A percentile compares a stretch with the other conserved stretches of the same genome.
These are phyloP conservation scores for Donacobius atricapilla DNA, from an alignment of 2,113 vertebrate genomes.

Conservation along the genomic window DNA sequence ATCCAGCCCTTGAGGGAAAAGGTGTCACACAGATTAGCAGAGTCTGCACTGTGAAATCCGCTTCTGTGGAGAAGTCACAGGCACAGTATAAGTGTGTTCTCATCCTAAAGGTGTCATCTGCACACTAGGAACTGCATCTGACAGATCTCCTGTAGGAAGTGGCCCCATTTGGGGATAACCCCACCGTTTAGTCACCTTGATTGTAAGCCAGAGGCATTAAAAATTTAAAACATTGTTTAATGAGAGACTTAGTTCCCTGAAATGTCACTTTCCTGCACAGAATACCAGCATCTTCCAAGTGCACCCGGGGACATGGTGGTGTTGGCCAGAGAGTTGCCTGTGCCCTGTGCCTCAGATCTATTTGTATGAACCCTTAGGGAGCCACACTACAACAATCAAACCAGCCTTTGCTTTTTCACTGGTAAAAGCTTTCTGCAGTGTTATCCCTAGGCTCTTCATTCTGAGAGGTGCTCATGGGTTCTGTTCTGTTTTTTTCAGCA, in stretches of 20 bases:
- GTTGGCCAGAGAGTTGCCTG: not conserved
- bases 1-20: not conserved
- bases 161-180: not conserved
- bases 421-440: not conserved
- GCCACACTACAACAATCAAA: not conserved
- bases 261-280: not conserved
- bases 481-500: constrained; percentile 64
- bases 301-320: fast-evolving
- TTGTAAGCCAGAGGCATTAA: not conserved
- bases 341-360: not conserved
- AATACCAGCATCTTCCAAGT: not conserved
- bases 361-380: not conserved
- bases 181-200: not conserved
- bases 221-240: not conserved
- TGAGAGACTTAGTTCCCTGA: not conserved
- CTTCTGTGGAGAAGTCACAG: not conserved
- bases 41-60: not conserved
- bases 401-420: not conserved
- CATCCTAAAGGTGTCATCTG: not conserved
- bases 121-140: not conserved
- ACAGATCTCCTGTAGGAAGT: not conserved
- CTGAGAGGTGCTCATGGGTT: not conserved
- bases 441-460: not conserved
- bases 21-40: not conserved
- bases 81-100: not conserved